phyloP scores from a whole-genome alignment of 1,140 invertebrate species.

The Aphelinus atriplicis region DNA sequence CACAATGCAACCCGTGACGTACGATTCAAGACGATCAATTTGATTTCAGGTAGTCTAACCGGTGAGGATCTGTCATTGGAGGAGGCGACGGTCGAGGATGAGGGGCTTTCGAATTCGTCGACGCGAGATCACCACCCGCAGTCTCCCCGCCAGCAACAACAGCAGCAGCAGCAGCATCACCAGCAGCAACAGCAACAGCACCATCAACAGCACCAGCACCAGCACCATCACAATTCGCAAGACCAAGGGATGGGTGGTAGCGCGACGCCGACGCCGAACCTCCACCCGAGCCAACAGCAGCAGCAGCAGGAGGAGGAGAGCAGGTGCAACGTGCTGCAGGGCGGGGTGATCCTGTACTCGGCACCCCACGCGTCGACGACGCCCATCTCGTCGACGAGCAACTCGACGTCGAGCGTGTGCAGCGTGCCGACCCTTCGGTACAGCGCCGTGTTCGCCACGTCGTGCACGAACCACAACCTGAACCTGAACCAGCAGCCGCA shows the following conservation, averaged over 20 bases:
- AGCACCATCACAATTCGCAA: constrained; percentile 27
- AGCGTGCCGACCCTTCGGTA: constrained; percentile 67
- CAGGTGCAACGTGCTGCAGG: constrained; percentile 59
- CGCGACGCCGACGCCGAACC: constrained; percentile 61
- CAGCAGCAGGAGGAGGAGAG: constrained; percentile 46
- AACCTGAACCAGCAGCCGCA: constrained; percentile 47
- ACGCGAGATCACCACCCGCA: constrained; percentile 52
- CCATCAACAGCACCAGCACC: constrained; percentile 40
- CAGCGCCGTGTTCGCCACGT: constrained; percentile 76
- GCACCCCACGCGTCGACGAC: constrained; percentile 41
- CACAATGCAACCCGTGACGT: no score
- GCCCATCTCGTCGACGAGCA: constrained; percentile 38
- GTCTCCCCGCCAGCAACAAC: constrained; percentile 56
- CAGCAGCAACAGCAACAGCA: constrained; percentile 58
- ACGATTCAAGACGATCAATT: background rate
- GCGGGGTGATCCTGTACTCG: constrained; percentile 62
- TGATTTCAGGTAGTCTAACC: constrained; percentile 77
- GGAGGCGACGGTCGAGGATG: constrained; percentile 73
- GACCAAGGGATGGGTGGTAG: no score
- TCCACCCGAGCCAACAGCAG: constrained; percentile 53
- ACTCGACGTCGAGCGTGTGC: constrained; percentile 69
- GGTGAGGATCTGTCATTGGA: constrained; percentile 80
- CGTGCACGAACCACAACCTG: constrained; percentile 67
- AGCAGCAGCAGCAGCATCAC: constrained; percentile 55
- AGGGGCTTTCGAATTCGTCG: constrained; percentile 76